Evolutionary conservation across 2,113 vertebrate genomes (phyloP).

Genomic region (Macroglossus sobrinus): DNA sequence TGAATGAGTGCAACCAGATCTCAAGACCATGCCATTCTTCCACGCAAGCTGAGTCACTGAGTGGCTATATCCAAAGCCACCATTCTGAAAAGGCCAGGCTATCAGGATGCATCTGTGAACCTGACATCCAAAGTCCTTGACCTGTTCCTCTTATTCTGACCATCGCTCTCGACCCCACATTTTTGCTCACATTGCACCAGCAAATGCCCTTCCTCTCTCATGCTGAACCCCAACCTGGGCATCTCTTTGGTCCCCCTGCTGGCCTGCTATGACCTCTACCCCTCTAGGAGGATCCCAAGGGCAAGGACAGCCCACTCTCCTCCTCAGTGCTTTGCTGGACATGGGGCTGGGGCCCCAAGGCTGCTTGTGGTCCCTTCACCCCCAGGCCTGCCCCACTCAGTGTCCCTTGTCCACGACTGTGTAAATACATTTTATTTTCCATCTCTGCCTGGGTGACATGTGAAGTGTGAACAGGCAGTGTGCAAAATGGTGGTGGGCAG

Average conservation of each 20-base stretch:
- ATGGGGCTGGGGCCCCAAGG: neutral
- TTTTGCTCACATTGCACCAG: neutral
- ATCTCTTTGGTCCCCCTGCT: neutral
- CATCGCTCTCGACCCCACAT: neutral
- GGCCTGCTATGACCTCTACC: neutral
- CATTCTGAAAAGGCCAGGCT: neutral
- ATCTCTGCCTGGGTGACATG: conserved; percentile 66
- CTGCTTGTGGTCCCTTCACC: neutral
- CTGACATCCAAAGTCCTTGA: neutral
- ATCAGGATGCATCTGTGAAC: neutral
- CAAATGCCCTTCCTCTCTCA: neutral
- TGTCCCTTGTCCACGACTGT: neutral
- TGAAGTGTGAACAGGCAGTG: conserved; percentile 76
- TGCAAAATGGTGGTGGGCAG: conserved; percentile 74
- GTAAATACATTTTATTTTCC: conserved; percentile 77
- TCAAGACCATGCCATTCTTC: neutral
- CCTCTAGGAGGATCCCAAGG: neutral
- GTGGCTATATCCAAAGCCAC: neutral
- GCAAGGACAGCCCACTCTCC: neutral
- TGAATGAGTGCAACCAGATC: neutral
- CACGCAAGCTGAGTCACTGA: neutral
- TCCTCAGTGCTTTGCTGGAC: neutral
- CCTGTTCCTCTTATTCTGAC: neutral
- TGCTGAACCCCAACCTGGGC: neutral
- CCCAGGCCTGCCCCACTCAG: neutral